Base-by-base conservation (phyloP, 2,113 vertebrate species). In the Regulus satrapa region DNA sequence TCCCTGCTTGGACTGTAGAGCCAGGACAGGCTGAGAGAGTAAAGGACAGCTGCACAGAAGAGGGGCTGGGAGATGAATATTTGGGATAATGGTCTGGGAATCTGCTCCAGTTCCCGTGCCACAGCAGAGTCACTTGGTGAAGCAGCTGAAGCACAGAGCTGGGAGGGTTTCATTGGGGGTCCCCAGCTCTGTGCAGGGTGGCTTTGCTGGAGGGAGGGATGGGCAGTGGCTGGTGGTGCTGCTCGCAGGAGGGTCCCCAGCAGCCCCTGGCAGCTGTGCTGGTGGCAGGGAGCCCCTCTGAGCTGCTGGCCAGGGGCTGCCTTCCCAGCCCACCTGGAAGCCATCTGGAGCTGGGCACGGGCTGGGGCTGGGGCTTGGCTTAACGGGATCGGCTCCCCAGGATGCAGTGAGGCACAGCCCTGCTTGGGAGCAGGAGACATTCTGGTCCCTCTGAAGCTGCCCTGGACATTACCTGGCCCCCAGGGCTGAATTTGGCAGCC, bases 261-360 rank as follows among this genome's bases (percentile, higher is more conserved):
- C 43, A 83, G 56, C 32, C 34, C n/a, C 77, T 61, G 69, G 77
- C 71, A 75, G 94, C 83, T 61, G 54, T 67, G 89, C 41, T 38
- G 61, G 56, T 84, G 80, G 48, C 64, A 80, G 63, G 24, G 12
- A 54, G 85, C 54, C 48, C 64, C 8, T 1, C 5, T 0, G 25
- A 52, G 58, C 81, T 79, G 52, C 71, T 91, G 81, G 38, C n/a
- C 43, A 6, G 56, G 61, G 36, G 31, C 86, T 91, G 67, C 75
- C 54, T 41, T 48, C 41, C 66, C 32, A 36, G 54, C 67, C 71
- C 76, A 52, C 79, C 83, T 92, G 85, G 69, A 82, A 89, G 36
- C 85, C 85, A 63, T 68, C 91, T 95, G 94, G 93, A 92, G 63
- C 71, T 80, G 83, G 58, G 56, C 74, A 66, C 7, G 5, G 34